Evolutionary conservation across 2,888 invertebrate species (phyloP), one percentile per base, ranked within the genome.

Genomic region (Temnothorax rugatulus): DNA sequence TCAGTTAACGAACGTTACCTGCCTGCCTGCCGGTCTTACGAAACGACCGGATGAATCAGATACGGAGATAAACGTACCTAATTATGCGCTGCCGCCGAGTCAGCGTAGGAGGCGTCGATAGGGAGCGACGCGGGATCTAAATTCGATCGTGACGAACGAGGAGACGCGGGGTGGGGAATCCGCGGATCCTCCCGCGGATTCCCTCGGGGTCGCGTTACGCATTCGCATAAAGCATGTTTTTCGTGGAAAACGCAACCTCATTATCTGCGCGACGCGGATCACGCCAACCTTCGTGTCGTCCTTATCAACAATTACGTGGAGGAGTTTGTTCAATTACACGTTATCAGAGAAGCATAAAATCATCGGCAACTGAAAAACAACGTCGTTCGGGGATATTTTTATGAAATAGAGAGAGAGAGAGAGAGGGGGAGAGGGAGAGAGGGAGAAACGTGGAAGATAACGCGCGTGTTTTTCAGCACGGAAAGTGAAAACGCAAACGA

Each of bases 11-110:
- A 69, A 44, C 57, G 29, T 41, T 76, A 44, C 34, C 18, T 21
- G 52, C 15, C 41, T 71, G 54, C 34, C 41, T 79, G 54, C 34
- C 44, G 47, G 52, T 73, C 50, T 84, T 84, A 81, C 64, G 73
- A 84, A 84, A 84, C 54, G 38, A 57, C 47, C n/a, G 64, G 73
- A 47, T 84, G 81, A 84, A 71, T 84, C 81, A 66, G 44, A 47
- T 52, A 47, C 25, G 38, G 64, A 57, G 57, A 81, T 83, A 64
- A 71, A 71, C 13, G 54, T n/a, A 9, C 4, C 29, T 76, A 61
- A 76, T 83, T 54, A 83, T 21, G 44, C 47, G 52, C 57, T 54
- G 29, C 54, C 34, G 38, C 41, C 29, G 66, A 54, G 50, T 64
- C 81, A 73, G 66, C 82, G 54, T 15, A 13, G 68, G 74, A 34